Conservation (phyloP, 2,113 vertebrate genomes). For the Gulo gulo region DNA sequence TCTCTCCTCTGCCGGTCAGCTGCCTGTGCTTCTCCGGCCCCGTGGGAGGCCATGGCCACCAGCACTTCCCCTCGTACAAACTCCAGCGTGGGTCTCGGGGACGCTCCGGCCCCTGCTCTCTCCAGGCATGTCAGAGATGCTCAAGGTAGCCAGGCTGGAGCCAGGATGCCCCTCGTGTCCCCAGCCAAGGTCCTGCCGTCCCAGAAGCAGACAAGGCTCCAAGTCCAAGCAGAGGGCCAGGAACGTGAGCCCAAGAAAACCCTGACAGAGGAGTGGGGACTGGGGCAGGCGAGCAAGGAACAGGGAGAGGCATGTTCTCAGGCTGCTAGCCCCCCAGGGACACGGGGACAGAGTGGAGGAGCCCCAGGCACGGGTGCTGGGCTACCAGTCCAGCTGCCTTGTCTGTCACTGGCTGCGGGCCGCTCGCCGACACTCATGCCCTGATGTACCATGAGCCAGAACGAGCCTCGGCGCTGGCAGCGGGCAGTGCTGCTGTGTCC, state of each 20-base stretch:
- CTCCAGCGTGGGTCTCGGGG: too few relatives aligned
- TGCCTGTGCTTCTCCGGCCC: not conserved
- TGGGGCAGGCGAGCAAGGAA: not conserved
- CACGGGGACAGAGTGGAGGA: fast-evolving
- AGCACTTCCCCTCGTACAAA: not conserved
- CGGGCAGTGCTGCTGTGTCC: fast-evolving
- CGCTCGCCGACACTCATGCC: fast-evolving
- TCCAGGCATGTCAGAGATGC: not conserved
- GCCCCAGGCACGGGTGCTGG: not conserved
- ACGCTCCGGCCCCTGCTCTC: fast-evolving
- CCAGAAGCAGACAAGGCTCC: not conserved
- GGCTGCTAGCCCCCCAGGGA: not conserved
- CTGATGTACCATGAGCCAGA: fast-evolving
- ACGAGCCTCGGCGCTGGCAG: fast-evolving
- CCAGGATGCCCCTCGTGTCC: not conserved
- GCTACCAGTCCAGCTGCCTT: fast-evolving
- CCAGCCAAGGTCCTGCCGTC: not conserved
- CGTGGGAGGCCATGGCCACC: not conserved
- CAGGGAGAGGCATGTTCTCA: fast-evolving
- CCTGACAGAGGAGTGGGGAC: fast-evolving
- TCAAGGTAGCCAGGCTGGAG: not conserved
- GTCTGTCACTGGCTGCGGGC: fast-evolving
- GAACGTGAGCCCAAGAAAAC: not conserved
- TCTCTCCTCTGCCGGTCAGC: not conserved
- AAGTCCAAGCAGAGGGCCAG: fast-evolving